Evolutionary conservation across 2,888 invertebrate genomes (phyloP).

Genomic region (Pristionchus japonicus): DNA sequence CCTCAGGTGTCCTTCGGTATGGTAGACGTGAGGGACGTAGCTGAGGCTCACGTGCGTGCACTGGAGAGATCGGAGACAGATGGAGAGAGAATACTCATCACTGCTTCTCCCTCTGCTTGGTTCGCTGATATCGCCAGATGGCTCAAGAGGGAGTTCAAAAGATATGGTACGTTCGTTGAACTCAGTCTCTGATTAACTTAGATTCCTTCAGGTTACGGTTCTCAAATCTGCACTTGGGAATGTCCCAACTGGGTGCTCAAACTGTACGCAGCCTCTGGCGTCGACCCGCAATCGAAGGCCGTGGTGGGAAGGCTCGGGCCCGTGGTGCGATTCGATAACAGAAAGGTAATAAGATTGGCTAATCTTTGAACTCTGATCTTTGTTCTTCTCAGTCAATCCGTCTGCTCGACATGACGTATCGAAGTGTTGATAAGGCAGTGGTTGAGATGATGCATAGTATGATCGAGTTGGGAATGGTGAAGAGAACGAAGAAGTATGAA

Average conservation of each 20-base stretch:
- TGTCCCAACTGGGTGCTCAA: slow-evolving; percentile 76
- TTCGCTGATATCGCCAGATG: slow-evolving; percentile 76
- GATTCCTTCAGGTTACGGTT: slow-evolving; percentile 71
- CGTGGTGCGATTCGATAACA: slow-evolving; percentile 72
- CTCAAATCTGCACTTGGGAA: slow-evolving; percentile 74
- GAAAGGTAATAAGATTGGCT: slow-evolving; percentile 63
- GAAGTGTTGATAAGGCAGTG: slow-evolving; percentile 7
- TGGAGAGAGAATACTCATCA: slow-evolving; percentile 77
- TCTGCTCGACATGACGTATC: slow-evolving; percentile 34
- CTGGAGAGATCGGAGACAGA: slow-evolving; percentile 76
- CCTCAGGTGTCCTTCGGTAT: slow-evolving; percentile 76
- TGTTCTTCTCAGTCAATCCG: background rate
- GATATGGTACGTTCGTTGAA: slow-evolving; percentile 72
- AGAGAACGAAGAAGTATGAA: slow-evolving; percentile 73
- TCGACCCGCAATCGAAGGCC: slow-evolving; percentile 76
- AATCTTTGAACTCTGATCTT: background rate
- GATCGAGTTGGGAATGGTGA: slow-evolving; percentile 77
- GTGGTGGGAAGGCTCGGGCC: slow-evolving; percentile 59
- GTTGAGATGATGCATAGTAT: slow-evolving; percentile 57
- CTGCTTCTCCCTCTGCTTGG: slow-evolving; percentile 76
- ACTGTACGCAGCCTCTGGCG: slow-evolving; percentile 76
- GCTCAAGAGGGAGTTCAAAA: slow-evolving; percentile 76
- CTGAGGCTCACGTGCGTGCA: slow-evolving; percentile 77
- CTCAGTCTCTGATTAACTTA: no score
- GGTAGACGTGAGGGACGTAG: slow-evolving; percentile 79